Evolutionary conservation across 2,113 vertebrate species (phyloP).

Genomic region (Mionectes macconnelli): DNA sequence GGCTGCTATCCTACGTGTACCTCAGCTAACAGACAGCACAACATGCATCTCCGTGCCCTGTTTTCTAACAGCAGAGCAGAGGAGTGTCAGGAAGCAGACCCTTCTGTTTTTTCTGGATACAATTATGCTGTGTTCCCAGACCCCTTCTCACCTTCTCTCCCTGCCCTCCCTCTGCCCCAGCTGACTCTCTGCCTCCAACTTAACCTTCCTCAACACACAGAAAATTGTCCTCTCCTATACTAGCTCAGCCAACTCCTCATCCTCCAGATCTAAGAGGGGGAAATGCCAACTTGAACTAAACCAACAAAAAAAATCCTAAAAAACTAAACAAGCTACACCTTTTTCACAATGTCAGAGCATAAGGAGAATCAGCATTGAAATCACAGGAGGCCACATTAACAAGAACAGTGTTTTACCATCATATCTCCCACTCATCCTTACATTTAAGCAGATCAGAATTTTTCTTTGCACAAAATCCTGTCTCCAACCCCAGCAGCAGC

Average conservation of each 20-base stretch:
- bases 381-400: neutral
- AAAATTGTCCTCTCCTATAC: neutral
- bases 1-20: neutral
- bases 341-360: neutral
- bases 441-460: neutral
- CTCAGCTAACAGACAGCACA: neutral
- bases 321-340: neutral
- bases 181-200: neutral
- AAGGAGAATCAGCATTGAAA: neutral
- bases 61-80: neutral
- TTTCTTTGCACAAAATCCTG: neutral
- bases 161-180: neutral
- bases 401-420: neutral
- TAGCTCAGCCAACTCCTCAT: rapidly evolving
- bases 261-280: neutral
- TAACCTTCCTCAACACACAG: neutral
- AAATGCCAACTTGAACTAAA: neutral
- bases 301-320: neutral
- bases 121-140: neutral
- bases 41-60: neutral
- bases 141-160: neutral
- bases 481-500: neutral
- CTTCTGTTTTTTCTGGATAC: neutral
- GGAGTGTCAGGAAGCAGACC: neutral
- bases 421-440: neutral